Base-by-base conservation (phyloP, 1,140 invertebrate species). In the Calephelis nemesis region DNA sequence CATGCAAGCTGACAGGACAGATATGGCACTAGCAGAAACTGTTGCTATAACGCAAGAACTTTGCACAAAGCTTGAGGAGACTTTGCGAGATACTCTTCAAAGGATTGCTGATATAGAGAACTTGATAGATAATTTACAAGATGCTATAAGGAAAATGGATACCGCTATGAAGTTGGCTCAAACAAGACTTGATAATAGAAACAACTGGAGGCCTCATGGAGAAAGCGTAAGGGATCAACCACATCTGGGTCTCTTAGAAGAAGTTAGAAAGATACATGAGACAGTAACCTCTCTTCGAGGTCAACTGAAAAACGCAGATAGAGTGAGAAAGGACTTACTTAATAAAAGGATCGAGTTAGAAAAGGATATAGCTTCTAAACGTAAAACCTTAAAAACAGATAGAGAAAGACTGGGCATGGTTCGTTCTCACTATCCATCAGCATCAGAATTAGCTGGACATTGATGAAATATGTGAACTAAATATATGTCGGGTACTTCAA, bases 101-200 rank as follows among this genome's bases (percentile, higher is more conserved):
- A 93, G 94, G 75, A 88, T 96, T 48, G 95, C 95, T 8, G 94
- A 95, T 63, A 94, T 94, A n/a, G 96, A 97, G 82, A 92, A 86
- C 40, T 84, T 95, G 7, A 95, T 96, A 40, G 92, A 93, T 11
- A 84, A 94, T 68, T 84, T 96, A 13, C 92, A 94, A 66, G 87
- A 86, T 42, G 93, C 93, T 1, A 92, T 96, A 2, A 91, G 92
- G 68, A 94, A 94, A 75, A 93, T 96, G 79, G 95, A 97, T 75
- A 89, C 93, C 8, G 94, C 94, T 4, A 94, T 96, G 93, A 96
- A 96, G 83, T 93, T 96, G 39, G 95, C 95, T 13, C 96, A 97
- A 86, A 96, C 96, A 0, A 93, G 96, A 72, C 90, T 97, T 65
- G 93, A 95, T 76, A 95, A 96, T 75, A 92, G 96, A 69, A 92